These are phyloP conservation scores for Synergus japonicus DNA, from an alignment of 2,888 invertebrate genomes.

Conservation along the genomic window DNA sequence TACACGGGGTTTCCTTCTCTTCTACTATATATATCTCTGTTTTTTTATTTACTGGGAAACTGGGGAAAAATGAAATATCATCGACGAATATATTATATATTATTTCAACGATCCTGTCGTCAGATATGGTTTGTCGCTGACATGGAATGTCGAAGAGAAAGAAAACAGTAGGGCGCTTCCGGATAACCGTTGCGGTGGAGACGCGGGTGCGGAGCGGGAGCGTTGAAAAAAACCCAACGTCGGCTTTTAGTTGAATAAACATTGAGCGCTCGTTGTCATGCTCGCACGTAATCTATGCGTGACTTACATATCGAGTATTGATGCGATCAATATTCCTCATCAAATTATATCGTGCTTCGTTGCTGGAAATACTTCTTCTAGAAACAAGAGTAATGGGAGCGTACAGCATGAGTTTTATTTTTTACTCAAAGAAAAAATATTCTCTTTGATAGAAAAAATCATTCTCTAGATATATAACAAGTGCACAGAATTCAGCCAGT, in stretches of 20 bases:
- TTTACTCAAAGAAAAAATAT: constrained; percentile 37
- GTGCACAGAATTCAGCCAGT: not conserved
- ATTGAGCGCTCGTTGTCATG: constrained; percentile 50
- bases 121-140: not conserved
- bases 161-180: constrained; percentile 54
- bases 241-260: constrained; percentile 71
- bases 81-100: constrained; percentile 57
- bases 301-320: constrained; percentile 54
- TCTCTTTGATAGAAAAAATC: constrained; percentile 40
- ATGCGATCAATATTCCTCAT: constrained; percentile 50
- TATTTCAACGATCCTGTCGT: constrained; percentile 45
- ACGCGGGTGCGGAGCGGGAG: not conserved
- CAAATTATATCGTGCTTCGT: constrained; percentile 46
- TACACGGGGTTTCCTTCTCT: constrained; percentile 45
- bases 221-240: not conserved
- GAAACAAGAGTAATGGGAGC: constrained; percentile 20
- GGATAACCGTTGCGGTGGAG: constrained; percentile 35
- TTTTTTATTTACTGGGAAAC: constrained; percentile 51
- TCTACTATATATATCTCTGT: constrained; percentile 42
- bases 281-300: constrained; percentile 61
- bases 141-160: constrained; percentile 41
- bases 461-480: constrained; percentile 21
- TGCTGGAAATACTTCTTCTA: constrained; percentile 46
- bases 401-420: constrained; percentile 43
- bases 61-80: constrained; percentile 64